Percentiles rank a stretch among this genome's conserved stretches.
Conservation (phyloP, 1,140 invertebrate species). For the Eupristina koningsbergeri region DNA sequence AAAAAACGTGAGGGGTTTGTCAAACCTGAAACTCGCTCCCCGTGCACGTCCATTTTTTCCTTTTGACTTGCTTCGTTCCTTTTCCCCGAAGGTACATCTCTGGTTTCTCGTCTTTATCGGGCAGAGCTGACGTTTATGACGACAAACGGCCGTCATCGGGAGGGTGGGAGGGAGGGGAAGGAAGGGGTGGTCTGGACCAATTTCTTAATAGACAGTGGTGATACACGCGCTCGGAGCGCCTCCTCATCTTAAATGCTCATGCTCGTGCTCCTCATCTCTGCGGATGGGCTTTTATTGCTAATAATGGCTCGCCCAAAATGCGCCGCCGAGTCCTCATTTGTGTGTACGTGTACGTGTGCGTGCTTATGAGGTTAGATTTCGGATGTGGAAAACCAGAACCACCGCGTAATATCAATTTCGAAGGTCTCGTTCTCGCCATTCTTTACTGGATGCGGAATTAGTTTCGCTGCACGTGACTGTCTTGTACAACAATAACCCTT, state of each 20-base stretch:
- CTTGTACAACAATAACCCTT: conserved; percentile 31
- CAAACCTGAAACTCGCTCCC: conserved; percentile 37
- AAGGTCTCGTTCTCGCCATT: neutral
- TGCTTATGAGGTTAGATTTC: conserved; percentile 33
- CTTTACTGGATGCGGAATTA: conserved; percentile 33
- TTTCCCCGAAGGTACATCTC: conserved; percentile 3
- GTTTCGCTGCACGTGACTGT: conserved; percentile 42
- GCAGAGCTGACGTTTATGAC: conserved; percentile 62
- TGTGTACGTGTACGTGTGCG: neutral
- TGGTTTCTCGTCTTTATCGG: conserved; percentile 58
- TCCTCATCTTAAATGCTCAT: conserved; percentile 1
- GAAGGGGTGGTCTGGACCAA: conserved; percentile 9
- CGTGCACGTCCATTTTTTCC: conserved; percentile 7
- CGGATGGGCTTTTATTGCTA: conserved; percentile 35
- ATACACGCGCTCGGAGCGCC: neutral
- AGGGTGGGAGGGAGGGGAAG: neutral
- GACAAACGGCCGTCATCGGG: conserved; percentile 60
- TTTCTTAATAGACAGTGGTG: conserved; percentile 50
- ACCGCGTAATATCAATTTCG: conserved; percentile 44
- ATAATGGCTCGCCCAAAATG: conserved; percentile 8
- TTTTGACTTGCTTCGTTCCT: no score
- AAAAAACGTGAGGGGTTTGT: neutral
- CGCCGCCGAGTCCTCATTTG: no score
- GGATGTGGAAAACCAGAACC: conserved; percentile 39
- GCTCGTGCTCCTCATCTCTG: neutral